A percentile compares a stretch with the other conserved stretches of the same genome.
phyloP scores from a whole-genome alignment of 2,888 invertebrate genomes.

The Rapana venosa region DNA sequence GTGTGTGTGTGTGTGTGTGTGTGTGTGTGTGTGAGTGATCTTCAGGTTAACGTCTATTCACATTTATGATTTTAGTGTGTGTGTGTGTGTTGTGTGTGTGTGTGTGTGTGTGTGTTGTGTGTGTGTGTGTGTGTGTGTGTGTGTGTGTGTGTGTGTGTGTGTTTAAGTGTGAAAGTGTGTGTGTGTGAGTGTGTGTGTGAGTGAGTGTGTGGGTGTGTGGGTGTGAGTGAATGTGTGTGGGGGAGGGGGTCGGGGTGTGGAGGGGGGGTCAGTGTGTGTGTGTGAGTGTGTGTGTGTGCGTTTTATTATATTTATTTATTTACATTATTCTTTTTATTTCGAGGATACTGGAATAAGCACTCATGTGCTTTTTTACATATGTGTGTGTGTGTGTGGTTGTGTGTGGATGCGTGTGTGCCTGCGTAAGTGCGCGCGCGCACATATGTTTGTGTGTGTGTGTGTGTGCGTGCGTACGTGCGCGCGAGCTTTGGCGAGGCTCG shows the following conservation, averaged over 20 bases:
- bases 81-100: too few relatives aligned
- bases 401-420: neutral
- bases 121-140: slow-evolving; percentile 6
- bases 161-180: neutral
- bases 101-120: neutral
- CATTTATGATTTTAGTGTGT: too few relatives aligned
- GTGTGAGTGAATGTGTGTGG: neutral
- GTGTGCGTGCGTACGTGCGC: neutral
- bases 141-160: neutral
- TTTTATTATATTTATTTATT: too few relatives aligned
- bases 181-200: neutral
- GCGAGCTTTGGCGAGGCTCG: too few relatives aligned
- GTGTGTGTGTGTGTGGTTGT: slow-evolving; percentile 4
- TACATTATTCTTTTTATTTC: too few relatives aligned
- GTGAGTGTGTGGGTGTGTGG: neutral
- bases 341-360: too few relatives aligned
- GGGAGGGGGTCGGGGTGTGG: neutral
- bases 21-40: too few relatives aligned
- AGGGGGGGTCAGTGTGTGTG: neutral
- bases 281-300: neutral
- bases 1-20: too few relatives aligned
- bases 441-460: neutral
- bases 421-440: neutral
- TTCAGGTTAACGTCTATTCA: too few relatives aligned
- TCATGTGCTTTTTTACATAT: too few relatives aligned